Base-by-base conservation (phyloP, 2,797 vertebrate genomes). In the Gymnocypris eckloni region DNA sequence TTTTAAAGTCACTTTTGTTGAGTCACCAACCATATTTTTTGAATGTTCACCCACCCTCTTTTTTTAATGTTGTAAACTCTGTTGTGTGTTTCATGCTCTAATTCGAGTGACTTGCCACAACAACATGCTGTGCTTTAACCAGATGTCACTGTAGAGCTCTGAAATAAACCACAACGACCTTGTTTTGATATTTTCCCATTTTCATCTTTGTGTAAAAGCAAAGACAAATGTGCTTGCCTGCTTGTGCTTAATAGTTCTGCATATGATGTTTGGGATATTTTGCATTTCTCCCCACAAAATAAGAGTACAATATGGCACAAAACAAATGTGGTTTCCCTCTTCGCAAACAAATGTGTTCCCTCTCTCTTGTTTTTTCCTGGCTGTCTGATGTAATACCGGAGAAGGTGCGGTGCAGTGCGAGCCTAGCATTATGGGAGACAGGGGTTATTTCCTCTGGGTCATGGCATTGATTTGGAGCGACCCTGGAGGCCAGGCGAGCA, bases 371-470 rank as follows among this genome's bases (percentile, higher is more conserved):
- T 84, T 79, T 77, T 61, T 73, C 28, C 18, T 13, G 50, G 16
- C 61, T 43, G 83, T 92, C 87, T 89, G 80, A 79, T 45, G 71
- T 69, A 90, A 89, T 86, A 82, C 81, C 76, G 81, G 82, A 87
- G 73, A 87, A 84, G 83, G 82, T 82, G 81, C 86, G 88, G 48
- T 90, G 90, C 86, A 71, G 86, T 82, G 54, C 69, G 41, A 81
- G 87, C 67, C 79, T 86, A 88, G 90, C 81, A 88, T 82, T 89
- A 73, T 70, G 59, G 86, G 87, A 92, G 91, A 91, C 89, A 83
- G 86, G 64, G 54, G 83, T 93, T 85, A 91, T 92, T 93, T 93
- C 91, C 93, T 88, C n/a, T 88, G 92, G 93, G 94, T 94, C 91
- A 87, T 82, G 89, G 86, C 91, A 94, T 93, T 92, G 93, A 95